Conservation (phyloP, 2,113 vertebrate species). For the Panurus biarmicus region DNA sequence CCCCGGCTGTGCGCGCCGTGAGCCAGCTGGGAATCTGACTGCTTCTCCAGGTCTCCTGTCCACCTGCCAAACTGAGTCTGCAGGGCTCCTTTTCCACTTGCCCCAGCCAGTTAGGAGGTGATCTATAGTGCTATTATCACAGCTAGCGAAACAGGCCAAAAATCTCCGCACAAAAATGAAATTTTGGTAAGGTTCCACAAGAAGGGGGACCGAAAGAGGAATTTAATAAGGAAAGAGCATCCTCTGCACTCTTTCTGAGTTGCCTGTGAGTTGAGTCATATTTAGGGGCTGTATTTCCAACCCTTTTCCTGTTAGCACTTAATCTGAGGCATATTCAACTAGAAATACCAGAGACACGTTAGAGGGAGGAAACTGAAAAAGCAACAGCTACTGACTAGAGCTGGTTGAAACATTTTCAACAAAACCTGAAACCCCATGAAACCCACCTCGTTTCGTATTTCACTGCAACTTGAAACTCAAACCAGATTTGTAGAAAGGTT, state of each 20-base stretch:
- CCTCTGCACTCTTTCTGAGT: neutral
- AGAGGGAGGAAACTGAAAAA: neutral
- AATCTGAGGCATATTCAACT: neutral
- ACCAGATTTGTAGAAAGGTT: conserved; percentile 36
- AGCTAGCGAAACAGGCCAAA: neutral
- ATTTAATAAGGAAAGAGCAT: neutral
- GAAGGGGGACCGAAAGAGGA: neutral
- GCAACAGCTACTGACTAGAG: neutral
- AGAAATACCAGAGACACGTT: neutral
- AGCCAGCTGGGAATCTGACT: conserved; percentile 50
- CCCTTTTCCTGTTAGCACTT: neutral
- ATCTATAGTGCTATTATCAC: neutral
- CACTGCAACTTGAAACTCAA: conserved; percentile 47
- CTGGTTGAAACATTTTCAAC: conserved; percentile 16
- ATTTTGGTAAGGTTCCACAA: neutral
- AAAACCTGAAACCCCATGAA: conserved; percentile 13
- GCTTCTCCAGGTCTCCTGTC: conserved; percentile 41
- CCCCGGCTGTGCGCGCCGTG: neutral
- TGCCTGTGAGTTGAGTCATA: neutral
- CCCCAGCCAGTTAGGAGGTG: neutral
- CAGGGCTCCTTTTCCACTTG: conserved; percentile 20
- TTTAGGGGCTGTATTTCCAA: neutral
- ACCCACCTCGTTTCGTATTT: neutral
- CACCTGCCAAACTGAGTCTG: neutral
- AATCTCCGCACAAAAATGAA: neutral